Evolutionary conservation across 2,797 vertebrate species (phyloP), one percentile per base, ranked within the genome.

Genomic region (Pachyuromys duprasi): DNA sequence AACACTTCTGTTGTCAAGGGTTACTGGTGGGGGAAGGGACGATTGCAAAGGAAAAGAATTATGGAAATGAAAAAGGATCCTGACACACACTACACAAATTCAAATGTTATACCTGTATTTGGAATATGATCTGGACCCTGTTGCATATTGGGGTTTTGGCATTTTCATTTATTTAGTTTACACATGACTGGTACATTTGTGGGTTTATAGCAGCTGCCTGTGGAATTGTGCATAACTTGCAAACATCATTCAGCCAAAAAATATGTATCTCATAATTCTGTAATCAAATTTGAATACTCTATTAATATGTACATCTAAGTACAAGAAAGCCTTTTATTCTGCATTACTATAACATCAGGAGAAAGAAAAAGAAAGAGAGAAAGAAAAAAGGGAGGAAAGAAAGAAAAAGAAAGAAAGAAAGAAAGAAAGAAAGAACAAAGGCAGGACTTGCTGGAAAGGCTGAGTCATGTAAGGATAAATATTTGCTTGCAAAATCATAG

Each of bases 21-120:
- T 93, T 98, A 96, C 93, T 95, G 65, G 70, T 80, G 65, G 86
- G 96, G 93, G 94, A 86, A 86, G 97, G 96, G 95, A 70, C 33
- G 80, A 15, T 20, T 91, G 70, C 2, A 91, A 91, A 57, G 67
- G 60, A 67, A 89, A 92, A 86, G 96, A 92, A 89, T 80, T 79
- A 95, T 91, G 95, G 79, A 97, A 97, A 94, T 78, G 88, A 95
- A 95, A 80, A 94, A 83, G 33, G 45, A 86, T 79, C 36, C 63
- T 79, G 87, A 57, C 72, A 28, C 26, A 20, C 2, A 22, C 7
- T 26, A 74, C 53, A 42, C 53, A 97, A 26, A 90, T 92, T 95
- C 74, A 92, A 39, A 87, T 86, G 4, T 53, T 96, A n/a, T 49
- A 75, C 45, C 45, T 96, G 65, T 84, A 78, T 87, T 94, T 65